phyloP scores from a whole-genome alignment of 1,140 invertebrate genomes.

The Pseudomyrmex cubaensis region DNA sequence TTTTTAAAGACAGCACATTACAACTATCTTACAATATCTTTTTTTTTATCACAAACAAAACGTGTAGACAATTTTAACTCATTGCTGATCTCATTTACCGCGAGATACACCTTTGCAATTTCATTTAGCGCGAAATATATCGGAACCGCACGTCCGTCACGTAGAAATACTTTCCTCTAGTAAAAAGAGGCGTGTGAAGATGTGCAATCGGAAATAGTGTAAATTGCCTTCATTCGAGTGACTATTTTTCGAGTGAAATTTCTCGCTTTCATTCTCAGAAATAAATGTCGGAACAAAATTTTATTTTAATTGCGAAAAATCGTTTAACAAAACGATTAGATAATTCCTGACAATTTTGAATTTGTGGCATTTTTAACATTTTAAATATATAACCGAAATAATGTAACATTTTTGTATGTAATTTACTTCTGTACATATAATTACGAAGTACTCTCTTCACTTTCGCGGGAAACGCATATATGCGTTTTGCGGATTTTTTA shows the following conservation, averaged over 20 bases:
- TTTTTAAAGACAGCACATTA: not conserved
- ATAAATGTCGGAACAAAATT: constrained; percentile 28
- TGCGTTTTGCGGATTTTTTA: too few species aligned
- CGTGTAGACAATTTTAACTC: constrained; percentile 4
- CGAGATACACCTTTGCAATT: constrained; percentile 1
- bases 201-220: constrained; percentile 40
- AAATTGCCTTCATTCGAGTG: constrained; percentile 39
- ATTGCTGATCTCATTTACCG: constrained; percentile 27
- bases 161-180: constrained; percentile 51
- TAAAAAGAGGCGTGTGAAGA: constrained; percentile 23
- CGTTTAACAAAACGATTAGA: too few species aligned
- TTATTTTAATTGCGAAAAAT: constrained; percentile 1
- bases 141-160: constrained; percentile 14
- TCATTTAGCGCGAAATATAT: constrained; percentile 27
- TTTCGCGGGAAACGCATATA: too few species aligned
- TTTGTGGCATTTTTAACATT: not conserved
- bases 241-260: constrained; percentile 30
- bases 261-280: constrained; percentile 5
- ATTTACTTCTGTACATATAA: not conserved
- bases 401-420: not conserved
- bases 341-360: too few species aligned
- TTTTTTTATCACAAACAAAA: constrained; percentile 11
- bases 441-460: not conserved
- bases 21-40: not conserved
- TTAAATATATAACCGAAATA: constrained; percentile 4